Evolutionary conservation across 2,797 vertebrate genomes (phyloP).

Genomic region (Streptopelia turtur): DNA sequence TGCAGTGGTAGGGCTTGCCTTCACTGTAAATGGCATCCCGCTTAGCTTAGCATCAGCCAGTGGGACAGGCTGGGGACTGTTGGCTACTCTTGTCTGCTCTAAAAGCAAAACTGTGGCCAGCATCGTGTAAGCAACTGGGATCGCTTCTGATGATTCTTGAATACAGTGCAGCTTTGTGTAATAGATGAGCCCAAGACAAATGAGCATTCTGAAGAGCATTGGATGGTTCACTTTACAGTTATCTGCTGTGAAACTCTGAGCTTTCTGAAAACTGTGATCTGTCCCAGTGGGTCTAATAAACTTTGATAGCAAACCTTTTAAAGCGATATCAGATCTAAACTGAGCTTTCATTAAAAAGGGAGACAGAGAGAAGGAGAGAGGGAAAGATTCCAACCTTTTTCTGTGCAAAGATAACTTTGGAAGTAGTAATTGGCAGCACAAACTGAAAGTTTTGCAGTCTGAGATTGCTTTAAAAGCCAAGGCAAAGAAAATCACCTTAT

Average conservation of each 20-base stretch:
- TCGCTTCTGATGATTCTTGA: background rate
- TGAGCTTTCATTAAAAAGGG: constrained; percentile 29
- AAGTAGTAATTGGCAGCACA: background rate
- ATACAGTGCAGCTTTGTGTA: constrained; percentile 59
- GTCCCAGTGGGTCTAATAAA: constrained; percentile 63
- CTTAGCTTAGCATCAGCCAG: background rate
- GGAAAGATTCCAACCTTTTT: constrained; percentile 15
- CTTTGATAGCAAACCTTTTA: constrained; percentile 63
- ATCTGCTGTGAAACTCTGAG: constrained; percentile 50
- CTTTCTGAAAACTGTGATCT: constrained; percentile 50
- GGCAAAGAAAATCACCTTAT: constrained; percentile 49
- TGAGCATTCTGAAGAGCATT: constrained; percentile 30
- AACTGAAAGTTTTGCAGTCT: constrained; percentile 52
- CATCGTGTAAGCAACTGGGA: background rate
- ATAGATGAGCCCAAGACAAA: constrained; percentile 29
- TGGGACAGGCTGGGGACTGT: background rate
- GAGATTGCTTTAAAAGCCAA: constrained; percentile 44
- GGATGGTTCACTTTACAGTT: constrained; percentile 56
- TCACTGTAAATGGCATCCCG: background rate
- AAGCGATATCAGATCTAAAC: constrained; percentile 64
- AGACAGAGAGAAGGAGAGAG: constrained; percentile 13
- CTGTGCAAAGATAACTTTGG: constrained; percentile 53
- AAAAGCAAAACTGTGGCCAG: background rate
- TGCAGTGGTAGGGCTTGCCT: background rate
- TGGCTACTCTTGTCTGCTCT: background rate